phyloP scores from a whole-genome alignment of 1,140 invertebrate species.

The Apocrypta bakeri region DNA sequence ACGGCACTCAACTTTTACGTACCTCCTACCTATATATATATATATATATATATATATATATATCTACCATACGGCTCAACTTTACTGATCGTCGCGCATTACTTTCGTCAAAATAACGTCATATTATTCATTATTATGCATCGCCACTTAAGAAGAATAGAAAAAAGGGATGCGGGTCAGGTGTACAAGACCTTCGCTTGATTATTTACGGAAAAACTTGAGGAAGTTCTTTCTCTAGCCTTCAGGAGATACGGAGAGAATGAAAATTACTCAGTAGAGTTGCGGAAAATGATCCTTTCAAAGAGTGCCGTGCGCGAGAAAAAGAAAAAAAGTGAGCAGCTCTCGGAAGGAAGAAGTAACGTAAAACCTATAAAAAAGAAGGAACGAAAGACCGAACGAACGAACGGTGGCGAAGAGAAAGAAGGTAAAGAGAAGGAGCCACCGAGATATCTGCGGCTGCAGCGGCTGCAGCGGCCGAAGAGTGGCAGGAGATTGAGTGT shows the following conservation, averaged over 20 bases:
- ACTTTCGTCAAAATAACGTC: neutral
- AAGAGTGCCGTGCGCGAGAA: neutral
- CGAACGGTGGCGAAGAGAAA: slow-evolving; percentile 14
- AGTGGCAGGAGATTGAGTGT: slow-evolving; percentile 65
- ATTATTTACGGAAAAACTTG: slow-evolving; percentile 29
- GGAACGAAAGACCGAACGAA: neutral
- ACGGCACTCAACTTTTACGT: slow-evolving; percentile 9
- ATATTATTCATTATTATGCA: neutral
- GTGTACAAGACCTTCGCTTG: neutral
- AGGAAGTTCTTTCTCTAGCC: neutral
- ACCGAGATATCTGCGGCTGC: slow-evolving; percentile 21
- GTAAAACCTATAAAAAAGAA: slow-evolving; percentile 42
- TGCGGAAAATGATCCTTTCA: slow-evolving; percentile 44
- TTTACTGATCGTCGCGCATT: neutral
- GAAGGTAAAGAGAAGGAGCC: slow-evolving; percentile 30
- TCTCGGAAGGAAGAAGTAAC: slow-evolving; percentile 47
- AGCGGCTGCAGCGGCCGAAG: slow-evolving; percentile 24
- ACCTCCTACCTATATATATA: too few relatives aligned
- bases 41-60: neutral
- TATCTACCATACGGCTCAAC: neutral
- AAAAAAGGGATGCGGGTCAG: neutral
- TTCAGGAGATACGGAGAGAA: neutral
- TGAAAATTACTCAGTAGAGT: slow-evolving; percentile 20
- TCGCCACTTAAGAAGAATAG: neutral
- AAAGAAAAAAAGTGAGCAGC: neutral